Evolutionary conservation across 2,888 invertebrate species (phyloP).

Genomic region (Tachina fera): DNA sequence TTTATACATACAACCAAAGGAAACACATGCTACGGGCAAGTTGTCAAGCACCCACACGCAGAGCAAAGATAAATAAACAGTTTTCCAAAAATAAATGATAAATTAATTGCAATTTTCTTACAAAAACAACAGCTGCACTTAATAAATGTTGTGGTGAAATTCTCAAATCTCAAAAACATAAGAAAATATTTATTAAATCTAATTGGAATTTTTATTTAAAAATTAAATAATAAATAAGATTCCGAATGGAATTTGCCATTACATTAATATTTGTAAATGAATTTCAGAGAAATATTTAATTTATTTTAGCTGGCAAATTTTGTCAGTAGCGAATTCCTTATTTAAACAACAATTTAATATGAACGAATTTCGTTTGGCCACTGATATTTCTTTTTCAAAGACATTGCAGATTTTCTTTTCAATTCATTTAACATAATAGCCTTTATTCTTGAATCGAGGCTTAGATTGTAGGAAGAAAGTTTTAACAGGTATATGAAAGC

Average conservation of each 20-base stretch:
- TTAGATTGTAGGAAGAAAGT: too few relatives aligned
- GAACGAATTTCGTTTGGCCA: not conserved
- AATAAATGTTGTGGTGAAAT: slow-evolving; percentile 45
- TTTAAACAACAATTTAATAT: not conserved
- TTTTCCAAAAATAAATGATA: slow-evolving; percentile 35
- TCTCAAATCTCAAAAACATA: slow-evolving; percentile 17
- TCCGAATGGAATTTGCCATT: not conserved
- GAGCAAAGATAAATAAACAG: slow-evolving; percentile 11
- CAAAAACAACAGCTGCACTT: slow-evolving; percentile 50
- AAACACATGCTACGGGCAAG: not conserved
- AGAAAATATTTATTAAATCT: not conserved
- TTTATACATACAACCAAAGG: not conserved
- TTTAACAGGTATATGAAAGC: too few relatives aligned
- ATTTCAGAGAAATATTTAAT: not conserved
- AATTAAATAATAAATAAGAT: not conserved
- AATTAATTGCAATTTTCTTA: slow-evolving; percentile 48
- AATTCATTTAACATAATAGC: too few relatives aligned
- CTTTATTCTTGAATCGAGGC: too few relatives aligned
- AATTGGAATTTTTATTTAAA: slow-evolving; percentile 17
- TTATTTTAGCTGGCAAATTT: not conserved
- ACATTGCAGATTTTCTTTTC: too few relatives aligned
- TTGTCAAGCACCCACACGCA: not conserved
- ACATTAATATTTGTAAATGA: not conserved
- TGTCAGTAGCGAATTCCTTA: not conserved
- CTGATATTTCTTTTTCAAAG: not conserved